Percentiles rank a stretch among this genome's conserved stretches.
These are phyloP conservation scores for Zoanthus solanderi DNA, from an alignment of 92 coral and sea anemone species.

Conservation along the genomic window DNA sequence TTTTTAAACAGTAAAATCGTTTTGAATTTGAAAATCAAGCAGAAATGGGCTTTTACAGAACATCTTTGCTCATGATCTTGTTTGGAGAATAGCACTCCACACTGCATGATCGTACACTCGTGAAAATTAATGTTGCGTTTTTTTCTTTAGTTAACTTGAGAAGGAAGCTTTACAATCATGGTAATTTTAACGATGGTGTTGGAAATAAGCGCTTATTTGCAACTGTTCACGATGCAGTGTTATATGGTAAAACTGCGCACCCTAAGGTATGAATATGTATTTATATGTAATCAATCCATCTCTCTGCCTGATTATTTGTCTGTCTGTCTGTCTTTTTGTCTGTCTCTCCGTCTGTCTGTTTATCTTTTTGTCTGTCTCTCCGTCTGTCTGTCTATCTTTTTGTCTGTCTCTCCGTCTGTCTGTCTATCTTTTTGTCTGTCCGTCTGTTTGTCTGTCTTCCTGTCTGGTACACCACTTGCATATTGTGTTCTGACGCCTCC, in stretches of 20 bases:
- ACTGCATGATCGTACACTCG: neutral
- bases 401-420: no score
- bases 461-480: neutral
- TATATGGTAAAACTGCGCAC: neutral
- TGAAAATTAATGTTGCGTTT: neutral
- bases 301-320: neutral
- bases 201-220: conserved; percentile 26
- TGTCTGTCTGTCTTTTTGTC: no score
- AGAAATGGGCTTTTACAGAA: neutral
- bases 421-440: no score
- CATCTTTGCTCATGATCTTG: neutral
- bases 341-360: no score
- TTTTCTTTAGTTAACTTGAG: conserved; percentile 14
- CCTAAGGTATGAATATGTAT: neutral
- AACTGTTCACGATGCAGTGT: conserved; percentile 35
- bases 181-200: conserved; percentile 9
- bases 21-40: neutral
- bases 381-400: no score
- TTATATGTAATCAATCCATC: neutral
- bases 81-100: neutral
- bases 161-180: conserved; percentile 15
- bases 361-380: no score
- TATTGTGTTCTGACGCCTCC: neutral
- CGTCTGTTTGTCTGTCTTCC: no score
- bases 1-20: neutral